Base-by-base conservation (phyloP, 2,113 vertebrate genomes). In the Amblyopsis rosae region DNA sequence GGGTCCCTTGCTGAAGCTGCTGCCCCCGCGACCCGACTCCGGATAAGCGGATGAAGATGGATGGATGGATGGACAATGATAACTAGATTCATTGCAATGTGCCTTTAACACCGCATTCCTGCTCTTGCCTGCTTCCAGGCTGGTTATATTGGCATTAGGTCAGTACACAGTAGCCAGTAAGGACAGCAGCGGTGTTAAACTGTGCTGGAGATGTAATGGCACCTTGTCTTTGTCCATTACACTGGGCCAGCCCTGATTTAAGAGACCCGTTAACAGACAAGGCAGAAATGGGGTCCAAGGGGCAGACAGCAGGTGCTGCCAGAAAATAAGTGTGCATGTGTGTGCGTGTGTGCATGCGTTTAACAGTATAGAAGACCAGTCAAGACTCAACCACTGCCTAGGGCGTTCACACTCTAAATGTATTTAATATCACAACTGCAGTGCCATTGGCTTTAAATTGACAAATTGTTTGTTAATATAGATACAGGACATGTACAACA, bases 231-330 rank as follows among this genome's bases (percentile, higher is more conserved):
- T 81, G 74, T 79, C 48, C 79, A 85, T 81, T 73, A 76, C 12
- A 48, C 32, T 9, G n/a, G 10, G 62, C 56, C 67, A 11, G 59
- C 19, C 64, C 17, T 62, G 74, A 82, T 77, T 80, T 80, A 77
- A 70, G 74, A 78, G 59, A 65, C 35, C 65, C 71, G 64, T 67
- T 73, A 79, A 77, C 63, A 77, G 58, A 72, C 62, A 57, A 19
- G 32, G 82, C 56, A 75, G 49, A 59, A 68, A 17, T 58, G 56
- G 73, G 54, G 59, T 69, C 62, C 60, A 75, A 49, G 54, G 82
- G 81, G 64, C 65, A 81, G 62, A 68, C 61, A 69, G 70, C 81
- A 81, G 65, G 77, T 79, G 74, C 62, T 71, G 70, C 50, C 53
- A 76, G 48, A 75, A 55, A 64, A 32, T 47, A 1, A 53, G n/a